Base-by-base conservation (phyloP, 1,140 invertebrate species). In the Drosophila takahashii region DNA sequence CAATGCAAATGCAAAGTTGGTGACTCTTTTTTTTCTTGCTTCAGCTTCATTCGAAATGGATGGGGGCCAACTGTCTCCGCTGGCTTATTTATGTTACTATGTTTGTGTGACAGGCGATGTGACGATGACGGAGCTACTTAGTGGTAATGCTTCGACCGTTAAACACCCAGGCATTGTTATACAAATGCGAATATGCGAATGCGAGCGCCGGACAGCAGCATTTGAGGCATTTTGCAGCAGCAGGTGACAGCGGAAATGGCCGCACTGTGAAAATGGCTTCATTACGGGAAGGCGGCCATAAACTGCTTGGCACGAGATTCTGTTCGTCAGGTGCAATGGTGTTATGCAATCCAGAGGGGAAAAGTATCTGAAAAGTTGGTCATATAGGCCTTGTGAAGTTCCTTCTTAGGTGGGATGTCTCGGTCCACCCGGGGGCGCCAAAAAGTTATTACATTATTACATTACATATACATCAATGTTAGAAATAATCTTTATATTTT, bases 71-170 rank as follows among this genome's bases (percentile, higher is more conserved):
- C 77, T 69, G 73, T 80, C 53, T 36, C 64, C 57, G 18, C 44
- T 32, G 62, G 57, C 64, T 86, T 81, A 86, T 87, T 81, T 87
- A 81, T 86, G 81, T 81, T 81, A 81, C 78, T 71, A 32, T 86
- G 81, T 72, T 73, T 71, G 16, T 72, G 51, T 53, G 76, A 62
- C 57, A 41, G 59, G 58, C 48, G 41, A 52, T 36, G 27, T 51
- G 27, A 51, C 57, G 42, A 36, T 36, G 48, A 41, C 51, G 62
- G 52, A 56, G 66, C 81, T 86, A 83, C 65, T 87, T 89, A 87
- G 79, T 75, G 67, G 66, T 66, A 86, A 77, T 64, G 59, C 66
- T 42, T 9, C 39, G 52, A 72, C 80, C 80, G 80, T 83, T 83
- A 76, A 71, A 44, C 64, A 69, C 67, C 59, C 44, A 36, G 4